A percentile compares a stretch with the other conserved stretches of the same genome.
Conservation (phyloP, 2,797 vertebrate species). For the Tolypeutes matacus region DNA sequence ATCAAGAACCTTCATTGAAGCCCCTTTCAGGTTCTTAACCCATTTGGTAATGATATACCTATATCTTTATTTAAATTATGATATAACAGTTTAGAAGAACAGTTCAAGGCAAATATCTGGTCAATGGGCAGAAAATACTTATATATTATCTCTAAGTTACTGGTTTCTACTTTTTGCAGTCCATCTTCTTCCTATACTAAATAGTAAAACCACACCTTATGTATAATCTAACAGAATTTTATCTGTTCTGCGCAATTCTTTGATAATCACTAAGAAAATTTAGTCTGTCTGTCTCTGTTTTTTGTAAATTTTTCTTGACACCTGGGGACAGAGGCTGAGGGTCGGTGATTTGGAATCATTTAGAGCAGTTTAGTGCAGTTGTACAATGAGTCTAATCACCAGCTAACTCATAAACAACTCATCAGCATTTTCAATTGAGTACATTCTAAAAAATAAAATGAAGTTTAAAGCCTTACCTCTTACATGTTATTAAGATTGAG, state of each 20-base stretch:
- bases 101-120: neutral
- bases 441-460: conserved; percentile 32
- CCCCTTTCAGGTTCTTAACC: neutral
- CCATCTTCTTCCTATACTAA: neutral
- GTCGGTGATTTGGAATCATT: conserved; percentile 36
- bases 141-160: neutral
- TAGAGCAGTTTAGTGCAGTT: neutral
- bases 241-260: conserved; percentile 10
- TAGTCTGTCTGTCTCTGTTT: neutral
- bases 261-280: neutral
- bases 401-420: conserved; percentile 30
- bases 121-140: neutral
- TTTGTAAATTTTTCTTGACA: neutral
- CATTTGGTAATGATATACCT: neutral
- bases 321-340: neutral
- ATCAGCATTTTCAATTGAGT: neutral
- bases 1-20: too few species aligned
- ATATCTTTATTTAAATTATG: neutral
- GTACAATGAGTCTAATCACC: conserved; percentile 11
- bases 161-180: conserved; percentile 5
- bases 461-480: neutral
- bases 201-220: neutral
- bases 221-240: neutral
- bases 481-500: neutral
- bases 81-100: neutral